Percentiles rank a stretch among this genome's conserved stretches.
phyloP scores from a whole-genome alignment of 2,797 vertebrate genomes.

The Chaetodon trifasciatus region DNA sequence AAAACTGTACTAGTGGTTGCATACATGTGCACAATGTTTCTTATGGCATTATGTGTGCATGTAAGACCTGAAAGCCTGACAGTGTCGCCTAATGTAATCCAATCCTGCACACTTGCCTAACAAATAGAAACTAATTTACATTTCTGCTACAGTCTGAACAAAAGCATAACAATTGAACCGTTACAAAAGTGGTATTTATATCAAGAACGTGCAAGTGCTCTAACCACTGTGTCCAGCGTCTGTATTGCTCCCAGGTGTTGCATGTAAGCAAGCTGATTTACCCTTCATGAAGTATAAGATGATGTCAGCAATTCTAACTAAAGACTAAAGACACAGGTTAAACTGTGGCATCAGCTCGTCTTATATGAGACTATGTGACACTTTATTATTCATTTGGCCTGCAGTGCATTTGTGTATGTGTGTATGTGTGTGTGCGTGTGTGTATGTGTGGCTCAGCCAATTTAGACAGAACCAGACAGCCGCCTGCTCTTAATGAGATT shows the following conservation, averaged over 20 bases:
- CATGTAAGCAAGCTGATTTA: no score
- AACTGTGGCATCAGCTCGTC: no score
- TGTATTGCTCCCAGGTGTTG: no score
- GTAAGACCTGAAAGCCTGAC: neutral
- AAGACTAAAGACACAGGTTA: no score
- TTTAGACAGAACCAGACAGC: neutral
- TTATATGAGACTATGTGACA: neutral
- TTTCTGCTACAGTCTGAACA: neutral
- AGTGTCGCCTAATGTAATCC: neutral
- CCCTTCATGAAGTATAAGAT: no score
- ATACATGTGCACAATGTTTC: neutral
- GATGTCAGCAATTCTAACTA: no score
- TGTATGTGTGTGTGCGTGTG: neutral
- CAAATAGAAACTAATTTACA: neutral
- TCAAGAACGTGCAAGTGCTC: neutral
- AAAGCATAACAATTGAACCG: neutral
- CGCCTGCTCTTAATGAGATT: slow-evolving; percentile 18
- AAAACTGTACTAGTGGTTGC: neutral
- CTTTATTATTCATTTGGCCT: neutral
- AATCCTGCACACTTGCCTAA: neutral
- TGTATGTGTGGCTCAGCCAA: neutral
- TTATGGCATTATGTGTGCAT: neutral
- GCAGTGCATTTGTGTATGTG: neutral
- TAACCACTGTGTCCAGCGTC: neutral
- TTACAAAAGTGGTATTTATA: neutral